phyloP scores from a whole-genome alignment of 2,113 vertebrate genomes.

The Mungos mungo region DNA sequence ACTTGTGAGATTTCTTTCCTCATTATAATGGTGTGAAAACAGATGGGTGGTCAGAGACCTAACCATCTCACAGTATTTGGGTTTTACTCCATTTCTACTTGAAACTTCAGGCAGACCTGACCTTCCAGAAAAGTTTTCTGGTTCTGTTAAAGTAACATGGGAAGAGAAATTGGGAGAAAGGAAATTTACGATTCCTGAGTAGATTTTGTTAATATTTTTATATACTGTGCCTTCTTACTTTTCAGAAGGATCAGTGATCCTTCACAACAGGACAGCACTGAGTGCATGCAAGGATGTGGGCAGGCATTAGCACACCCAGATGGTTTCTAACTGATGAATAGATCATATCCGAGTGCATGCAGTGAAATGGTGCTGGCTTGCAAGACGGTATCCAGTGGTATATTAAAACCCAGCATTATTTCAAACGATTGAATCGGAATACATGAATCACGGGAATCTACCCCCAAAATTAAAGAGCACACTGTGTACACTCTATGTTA shows the following conservation, averaged over 20 bases:
- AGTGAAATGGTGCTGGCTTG: background rate
- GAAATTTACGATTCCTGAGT: background rate
- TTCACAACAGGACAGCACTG: background rate
- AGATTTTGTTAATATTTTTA: background rate
- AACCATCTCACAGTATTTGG: background rate
- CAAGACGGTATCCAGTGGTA: background rate
- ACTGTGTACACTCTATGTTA: no score
- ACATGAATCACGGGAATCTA: background rate
- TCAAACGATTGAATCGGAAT: background rate
- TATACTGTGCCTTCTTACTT: background rate
- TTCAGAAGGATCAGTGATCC: background rate
- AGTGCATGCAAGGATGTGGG: background rate
- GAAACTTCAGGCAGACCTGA: background rate
- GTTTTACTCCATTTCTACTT: background rate
- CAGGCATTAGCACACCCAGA: background rate
- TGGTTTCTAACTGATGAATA: background rate
- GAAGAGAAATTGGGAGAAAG: background rate
- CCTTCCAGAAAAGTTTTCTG: background rate
- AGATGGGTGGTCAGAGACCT: background rate
- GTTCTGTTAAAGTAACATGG: background rate
- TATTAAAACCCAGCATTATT: background rate
- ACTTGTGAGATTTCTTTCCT: background rate
- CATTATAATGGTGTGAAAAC: background rate
- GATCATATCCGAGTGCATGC: background rate
- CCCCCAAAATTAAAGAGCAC: no score